Base-by-base conservation (phyloP, 53 echinoderm and acorn worm genomes). In the Henricia sp. region DNA sequence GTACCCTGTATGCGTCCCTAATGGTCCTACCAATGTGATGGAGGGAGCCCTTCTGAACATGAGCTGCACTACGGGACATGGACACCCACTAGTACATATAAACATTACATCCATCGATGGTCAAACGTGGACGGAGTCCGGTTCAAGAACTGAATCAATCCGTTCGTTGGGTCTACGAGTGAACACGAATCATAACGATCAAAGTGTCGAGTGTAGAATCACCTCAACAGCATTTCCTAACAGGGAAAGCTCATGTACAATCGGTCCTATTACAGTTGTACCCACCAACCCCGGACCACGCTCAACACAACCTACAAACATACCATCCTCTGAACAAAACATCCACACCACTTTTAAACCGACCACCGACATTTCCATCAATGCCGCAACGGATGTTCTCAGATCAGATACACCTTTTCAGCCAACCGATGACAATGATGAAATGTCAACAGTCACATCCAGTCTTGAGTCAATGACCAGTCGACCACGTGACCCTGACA, bases 31-130 rank as follows among this genome's bases (percentile, higher is more conserved):
- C 50, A 78, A 33, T 50, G 64, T 59, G 64, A 62, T 63, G 64
- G 64, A 78, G 48, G 78, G 78, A 63, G 35, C 64, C 29, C 42
- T 33, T 2, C 32, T 29, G 33, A 60, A 63, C 64, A 78, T 78
- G 64, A 78, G 42, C 28, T 85, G 85, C 44, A 54, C 37, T 21
- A 72, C 85, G 23, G 85, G 73, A 37, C 16, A 37, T 9, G 85
- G 73, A 26, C 13, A 85, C 43, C 85, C 85, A 33, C 0, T 19
- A 1, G 73, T 59, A 6, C 11, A 0, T 14, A 55, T 70, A 23
- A 11, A 53, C 25, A 36, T 37, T 1, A 48, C 32, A 44, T 30
- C 41, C 9, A 50, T 44, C 35, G 21, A 0, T 29, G 1, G 46
- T 19, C 13, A 43, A 12, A 0, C 10, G 29, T 59, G 62, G 77